Conservation (phyloP, 1,140 invertebrate species). For the Drosophila persimilis region DNA sequence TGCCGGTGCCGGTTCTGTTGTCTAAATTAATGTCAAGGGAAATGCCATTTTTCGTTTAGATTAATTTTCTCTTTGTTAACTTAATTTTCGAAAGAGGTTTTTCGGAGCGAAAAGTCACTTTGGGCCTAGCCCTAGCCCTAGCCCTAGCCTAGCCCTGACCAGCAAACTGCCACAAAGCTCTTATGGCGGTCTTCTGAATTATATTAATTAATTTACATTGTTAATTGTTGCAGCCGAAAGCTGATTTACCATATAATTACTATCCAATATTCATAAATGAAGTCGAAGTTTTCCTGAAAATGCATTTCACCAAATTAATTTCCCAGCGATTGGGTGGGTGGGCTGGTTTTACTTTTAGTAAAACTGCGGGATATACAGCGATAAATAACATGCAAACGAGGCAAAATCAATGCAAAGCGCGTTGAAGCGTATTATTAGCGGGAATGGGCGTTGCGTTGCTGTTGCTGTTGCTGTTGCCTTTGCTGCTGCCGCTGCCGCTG, state of each 20-base stretch:
- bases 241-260: constrained; percentile 71
- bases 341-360: constrained; percentile 15
- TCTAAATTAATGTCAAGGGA: constrained; percentile 73
- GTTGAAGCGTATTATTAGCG: constrained; percentile 74
- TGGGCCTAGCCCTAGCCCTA: neutral
- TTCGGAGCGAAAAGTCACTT: constrained; percentile 10
- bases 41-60: constrained; percentile 63
- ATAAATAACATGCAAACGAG: constrained; percentile 74
- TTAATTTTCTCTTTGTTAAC: constrained; percentile 72
- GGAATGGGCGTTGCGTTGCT: constrained; percentile 7
- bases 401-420: constrained; percentile 76
- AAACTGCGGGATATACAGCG: constrained; percentile 55
- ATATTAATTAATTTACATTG: constrained; percentile 65
- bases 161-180: neutral
- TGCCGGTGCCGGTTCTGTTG: constrained; percentile 29
- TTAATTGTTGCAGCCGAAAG: constrained; percentile 58
- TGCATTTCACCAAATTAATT: constrained; percentile 73
- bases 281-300: constrained; percentile 37
- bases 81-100: constrained; percentile 73
- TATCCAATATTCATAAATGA: constrained; percentile 60
- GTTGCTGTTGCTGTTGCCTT: too few relatives aligned
- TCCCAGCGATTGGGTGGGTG: constrained; percentile 14
- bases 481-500: too few relatives aligned
- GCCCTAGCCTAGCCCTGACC: constrained; percentile 1
- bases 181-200: constrained; percentile 2